phyloP scores from a whole-genome alignment of 1,140 invertebrate species.

The Coenobita brevimanus region DNA sequence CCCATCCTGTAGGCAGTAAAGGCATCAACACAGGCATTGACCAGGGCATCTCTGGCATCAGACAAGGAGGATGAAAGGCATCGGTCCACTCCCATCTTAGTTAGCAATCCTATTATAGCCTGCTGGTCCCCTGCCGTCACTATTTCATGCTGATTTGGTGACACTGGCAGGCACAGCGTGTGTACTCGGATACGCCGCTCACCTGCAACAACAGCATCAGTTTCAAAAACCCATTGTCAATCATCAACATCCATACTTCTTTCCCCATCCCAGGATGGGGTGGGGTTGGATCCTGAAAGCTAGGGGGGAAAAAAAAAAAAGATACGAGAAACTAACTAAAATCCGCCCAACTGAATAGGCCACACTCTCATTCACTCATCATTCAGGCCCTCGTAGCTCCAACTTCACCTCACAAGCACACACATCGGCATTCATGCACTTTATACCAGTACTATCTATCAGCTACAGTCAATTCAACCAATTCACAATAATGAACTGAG shows the following conservation, averaged over 20 bases:
- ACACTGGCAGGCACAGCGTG: constrained; percentile 94
- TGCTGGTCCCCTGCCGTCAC: constrained; percentile 95
- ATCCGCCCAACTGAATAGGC: no score
- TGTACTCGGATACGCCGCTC: constrained; percentile 98
- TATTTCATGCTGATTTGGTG: constrained; percentile 87
- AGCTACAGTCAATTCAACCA: no score
- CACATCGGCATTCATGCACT: no score
- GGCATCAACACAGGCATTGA: constrained; percentile 95
- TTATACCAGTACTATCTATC: no score
- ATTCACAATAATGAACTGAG: no score
- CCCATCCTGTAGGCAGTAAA: constrained; percentile 86
- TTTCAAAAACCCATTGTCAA: background rate
- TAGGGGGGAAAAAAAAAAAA: no score
- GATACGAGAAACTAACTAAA: no score
- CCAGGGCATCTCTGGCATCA: constrained; percentile 96
- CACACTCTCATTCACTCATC: no score
- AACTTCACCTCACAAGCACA: no score
- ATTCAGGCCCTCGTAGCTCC: no score
- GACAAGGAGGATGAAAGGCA: constrained; percentile 87
- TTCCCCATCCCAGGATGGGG: no score
- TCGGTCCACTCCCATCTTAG: constrained; percentile 98
- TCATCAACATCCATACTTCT: background rate
- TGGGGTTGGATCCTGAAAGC: no score
- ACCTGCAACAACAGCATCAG: constrained; percentile 75
- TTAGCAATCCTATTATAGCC: constrained; percentile 91